Percentiles rank a stretch among this genome's conserved stretches.
These are phyloP conservation scores for Tenualosa ilisha DNA, from an alignment of 2,797 vertebrate species.

Conservation along the genomic window DNA sequence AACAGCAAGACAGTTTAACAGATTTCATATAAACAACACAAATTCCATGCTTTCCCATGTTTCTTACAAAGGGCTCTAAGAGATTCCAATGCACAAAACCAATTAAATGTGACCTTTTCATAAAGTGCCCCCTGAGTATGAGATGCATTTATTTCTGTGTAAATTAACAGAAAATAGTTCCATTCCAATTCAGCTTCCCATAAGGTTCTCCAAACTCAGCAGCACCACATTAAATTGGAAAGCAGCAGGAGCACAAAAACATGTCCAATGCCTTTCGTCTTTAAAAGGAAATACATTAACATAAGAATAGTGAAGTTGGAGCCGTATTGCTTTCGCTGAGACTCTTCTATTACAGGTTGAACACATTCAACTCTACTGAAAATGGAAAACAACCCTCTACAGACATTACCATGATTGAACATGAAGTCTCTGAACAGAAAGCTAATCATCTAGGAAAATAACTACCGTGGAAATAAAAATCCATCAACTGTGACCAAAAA, in stretches of 20 bases:
- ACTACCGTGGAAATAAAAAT: slow-evolving; percentile 17
- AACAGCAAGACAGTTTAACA: slow-evolving; percentile 1
- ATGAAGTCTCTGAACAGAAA: slow-evolving; percentile 25
- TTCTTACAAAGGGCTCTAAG: not conserved
- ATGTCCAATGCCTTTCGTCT: slow-evolving; percentile 4
- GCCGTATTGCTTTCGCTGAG: slow-evolving; percentile 5
- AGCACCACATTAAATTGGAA: slow-evolving; percentile 24
- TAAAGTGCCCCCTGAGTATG: slow-evolving; percentile 19
- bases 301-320: slow-evolving; percentile 47
- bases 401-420: slow-evolving; percentile 26
- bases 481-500: not conserved
- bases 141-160: slow-evolving; percentile 7
- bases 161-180: slow-evolving; percentile 17
- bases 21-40: not conserved
- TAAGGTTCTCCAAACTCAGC: not conserved
- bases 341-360: slow-evolving; percentile 15
- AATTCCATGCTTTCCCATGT: not conserved
- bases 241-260: not conserved
- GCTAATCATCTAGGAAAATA: slow-evolving; percentile 20
- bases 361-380: not conserved
- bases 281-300: slow-evolving; percentile 44
- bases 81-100: slow-evolving; percentile 43
- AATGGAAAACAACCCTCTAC: slow-evolving; percentile 13
- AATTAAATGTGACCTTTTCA: slow-evolving; percentile 49
- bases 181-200: slow-evolving; percentile 38